Percentiles rank a stretch among this genome's conserved stretches.
phyloP scores from a whole-genome alignment of 2,797 vertebrate genomes.

The Enteromius trimaculatus region DNA sequence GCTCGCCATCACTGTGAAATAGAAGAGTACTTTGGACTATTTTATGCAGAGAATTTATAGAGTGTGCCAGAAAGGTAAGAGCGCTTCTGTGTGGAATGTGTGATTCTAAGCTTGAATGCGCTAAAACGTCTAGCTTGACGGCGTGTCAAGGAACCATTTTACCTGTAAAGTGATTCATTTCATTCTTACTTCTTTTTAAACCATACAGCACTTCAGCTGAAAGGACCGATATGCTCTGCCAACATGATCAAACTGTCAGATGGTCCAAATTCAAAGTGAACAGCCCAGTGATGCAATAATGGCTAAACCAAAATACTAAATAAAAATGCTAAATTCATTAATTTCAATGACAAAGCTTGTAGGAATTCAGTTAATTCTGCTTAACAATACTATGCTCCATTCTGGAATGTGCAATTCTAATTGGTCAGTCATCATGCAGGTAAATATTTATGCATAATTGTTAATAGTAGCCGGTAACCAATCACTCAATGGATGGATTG shows the following conservation, averaged over 20 bases:
- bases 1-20: constrained; percentile 4
- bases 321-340: background rate
- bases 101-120: constrained; percentile 43
- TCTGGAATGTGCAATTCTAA: constrained; percentile 3
- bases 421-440: background rate
- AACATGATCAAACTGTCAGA: constrained; percentile 31
- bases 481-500: background rate
- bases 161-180: constrained; percentile 53
- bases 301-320: constrained; percentile 17
- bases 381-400: background rate
- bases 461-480: background rate
- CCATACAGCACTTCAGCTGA: constrained; percentile 32
- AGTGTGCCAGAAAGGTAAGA: constrained; percentile 55
- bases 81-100: constrained; percentile 43
- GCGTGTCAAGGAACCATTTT: constrained; percentile 37
- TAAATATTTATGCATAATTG: background rate
- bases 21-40: constrained; percentile 42
- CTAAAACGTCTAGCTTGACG: constrained; percentile 32
- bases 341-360: background rate
- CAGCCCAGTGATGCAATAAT: background rate
- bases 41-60: constrained; percentile 48
- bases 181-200: constrained; percentile 36
- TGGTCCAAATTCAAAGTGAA: constrained; percentile 19
- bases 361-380: background rate
- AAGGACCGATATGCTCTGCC: constrained; percentile 22